Base-by-base conservation (phyloP, 1,140 invertebrate genomes). In the Battus philenor region DNA sequence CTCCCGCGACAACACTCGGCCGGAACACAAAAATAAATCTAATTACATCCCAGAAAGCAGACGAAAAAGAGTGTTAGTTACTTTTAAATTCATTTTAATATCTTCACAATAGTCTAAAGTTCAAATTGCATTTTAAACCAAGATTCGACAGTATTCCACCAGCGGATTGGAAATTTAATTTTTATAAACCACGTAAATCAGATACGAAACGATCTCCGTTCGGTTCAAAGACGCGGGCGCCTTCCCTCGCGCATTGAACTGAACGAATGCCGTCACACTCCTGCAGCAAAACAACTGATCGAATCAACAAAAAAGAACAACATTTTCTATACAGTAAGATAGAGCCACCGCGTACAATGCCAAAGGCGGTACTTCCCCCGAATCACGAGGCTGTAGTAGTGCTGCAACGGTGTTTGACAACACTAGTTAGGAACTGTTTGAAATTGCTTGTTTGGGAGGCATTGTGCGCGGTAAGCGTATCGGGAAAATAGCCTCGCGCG, bases 21-120 rank as follows among this genome's bases (percentile, higher is more conserved):
- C 22, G 39, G 44, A 50, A 30, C 31, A 53, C 46, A 55, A 43
- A 56, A 54, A 47, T 44, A 51, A 22, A 45, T 12, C 29, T 46
- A 26, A 63, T 63, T 68, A 60, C 68, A 71, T 58, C 58, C 61
- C 50, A 59, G 26, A 56, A 66, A 69, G 51, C 64, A 71, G 69
- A 58, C 71, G 67, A 76, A 76, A 72, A 52, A 68, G 52, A 51
- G 54, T 30, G 38, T 73, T 69, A 77, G 67, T 79, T 81, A 79
- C 68, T 41, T 41, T 27, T 17, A 41, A 83, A 83, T 81, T 76
- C 73, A 78, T 79, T 83, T 83, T 83, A 83, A 83, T 83, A 70
- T 71, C 57, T 75, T 60, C 76, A 80, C 72, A 76, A 74, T 76
- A 76, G 57, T 81, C 70, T 70, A 72, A 76, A 77, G 68, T 36